phyloP scores from a whole-genome alignment of 1,140 invertebrate genomes.

The Hydropsyche tenuis region DNA sequence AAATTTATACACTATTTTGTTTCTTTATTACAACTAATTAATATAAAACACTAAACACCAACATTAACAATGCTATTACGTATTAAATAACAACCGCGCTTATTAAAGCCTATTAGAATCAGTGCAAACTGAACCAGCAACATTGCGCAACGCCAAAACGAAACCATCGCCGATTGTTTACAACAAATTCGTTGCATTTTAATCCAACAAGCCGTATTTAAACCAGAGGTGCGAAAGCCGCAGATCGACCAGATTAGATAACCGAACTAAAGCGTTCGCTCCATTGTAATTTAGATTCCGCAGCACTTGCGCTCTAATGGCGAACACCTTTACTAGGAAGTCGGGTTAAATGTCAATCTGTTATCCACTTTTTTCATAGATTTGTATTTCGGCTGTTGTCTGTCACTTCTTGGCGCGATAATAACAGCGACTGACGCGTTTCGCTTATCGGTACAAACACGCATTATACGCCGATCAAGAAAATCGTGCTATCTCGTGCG shows the following conservation, averaged over 20 bases:
- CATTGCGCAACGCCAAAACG: too few species aligned
- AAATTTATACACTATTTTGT: too few species aligned
- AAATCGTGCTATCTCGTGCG: background rate
- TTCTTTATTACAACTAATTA: too few species aligned
- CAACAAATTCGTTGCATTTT: too few species aligned
- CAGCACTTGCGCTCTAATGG: background rate
- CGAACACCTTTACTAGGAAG: background rate
- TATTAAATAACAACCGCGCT: too few species aligned
- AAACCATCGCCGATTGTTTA: too few species aligned
- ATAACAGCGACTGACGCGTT: background rate
- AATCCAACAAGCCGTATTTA: too few species aligned
- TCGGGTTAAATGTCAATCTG: background rate
- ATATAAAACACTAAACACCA: too few species aligned
- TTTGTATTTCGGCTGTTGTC: background rate
- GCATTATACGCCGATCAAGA: background rate
- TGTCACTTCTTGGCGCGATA: conserved; percentile 10
- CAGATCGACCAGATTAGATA: conserved; percentile 15
- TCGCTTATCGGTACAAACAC: too few species aligned
- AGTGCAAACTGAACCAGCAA: too few species aligned
- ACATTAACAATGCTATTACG: too few species aligned
- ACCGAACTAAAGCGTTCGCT: background rate
- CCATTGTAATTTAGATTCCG: background rate
- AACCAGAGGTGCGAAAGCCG: background rate
- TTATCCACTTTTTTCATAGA: background rate
- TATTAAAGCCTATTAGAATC: too few species aligned